Base-by-base conservation (phyloP, 2,113 vertebrate genomes). In the Helogale parvula region DNA sequence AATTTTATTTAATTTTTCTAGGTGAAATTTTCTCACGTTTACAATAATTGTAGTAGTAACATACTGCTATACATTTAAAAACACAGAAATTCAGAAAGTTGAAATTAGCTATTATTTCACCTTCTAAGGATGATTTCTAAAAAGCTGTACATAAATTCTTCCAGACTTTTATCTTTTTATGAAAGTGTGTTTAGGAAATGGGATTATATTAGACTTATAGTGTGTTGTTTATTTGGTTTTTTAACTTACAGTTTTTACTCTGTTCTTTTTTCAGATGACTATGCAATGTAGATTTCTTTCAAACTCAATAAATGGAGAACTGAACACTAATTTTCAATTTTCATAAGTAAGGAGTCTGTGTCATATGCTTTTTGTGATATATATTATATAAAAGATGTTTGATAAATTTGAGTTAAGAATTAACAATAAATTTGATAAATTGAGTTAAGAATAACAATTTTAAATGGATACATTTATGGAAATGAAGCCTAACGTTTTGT, bases 1-100 rank as follows among this genome's bases (percentile, higher is more conserved):
- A 92, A 71, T 74, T 79, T 35, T 38, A 65, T 91, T 94, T 74
- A 82, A 60, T 65, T 95, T 79, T 82, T 71, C 65, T 69, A 60
- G 15, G 21, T 71, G 25, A 83, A 27, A 72, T 8, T 3, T 21
- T 69, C 84, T 92, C 52, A 71, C 3, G 57, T 96, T 93, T 92
- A 41, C 41, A 41, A 41, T 6, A 41, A 41, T 41, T 65, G 1
- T 50, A 45, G 23, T 50, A 45, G 29, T 9, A 77, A 14, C 14
- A 86, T 23, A 82, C 25, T 57, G 27, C n/a, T 81, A 60, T 66
- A 57, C 1, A 54, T 3, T 81, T 2, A 96, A 81, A 82, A 50
- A 66, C 38, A 92, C 3, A 77, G 27, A 95, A 38, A 82, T 77
- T 87, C 79, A 60, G 7, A 92, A 33, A 87, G 38, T 60, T 77